These are phyloP conservation scores for Cheilosia soror DNA, from an alignment of 2,888 invertebrate species.

Conservation along the genomic window DNA sequence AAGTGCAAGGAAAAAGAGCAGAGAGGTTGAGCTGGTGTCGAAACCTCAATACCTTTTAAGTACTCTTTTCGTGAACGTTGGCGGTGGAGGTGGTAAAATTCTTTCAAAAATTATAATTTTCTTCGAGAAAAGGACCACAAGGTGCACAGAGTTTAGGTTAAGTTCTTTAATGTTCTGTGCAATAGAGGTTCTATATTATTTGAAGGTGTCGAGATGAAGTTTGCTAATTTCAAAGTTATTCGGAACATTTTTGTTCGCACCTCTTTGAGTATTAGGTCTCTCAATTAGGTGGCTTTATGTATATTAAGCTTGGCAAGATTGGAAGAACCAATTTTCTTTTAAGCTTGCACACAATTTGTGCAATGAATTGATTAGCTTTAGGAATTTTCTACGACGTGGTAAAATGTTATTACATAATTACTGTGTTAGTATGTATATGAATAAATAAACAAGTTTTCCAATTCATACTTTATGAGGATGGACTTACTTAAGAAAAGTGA, in stretches of 20 bases:
- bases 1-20: not conserved
- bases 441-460: too few species aligned
- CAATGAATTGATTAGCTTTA: not conserved
- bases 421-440: too few species aligned
- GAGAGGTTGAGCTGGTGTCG: conserved; percentile 54
- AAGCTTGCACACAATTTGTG: not conserved
- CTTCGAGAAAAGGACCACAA: not conserved
- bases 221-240: conserved; percentile 64
- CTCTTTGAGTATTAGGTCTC: conserved; percentile 25
- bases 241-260: conserved; percentile 42
- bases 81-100: conserved; percentile 43
- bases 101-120: conserved; percentile 45
- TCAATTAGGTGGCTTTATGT: conserved; percentile 38
- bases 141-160: not conserved
- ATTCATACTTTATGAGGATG: too few species aligned
- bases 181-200: conserved; percentile 23
- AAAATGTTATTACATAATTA: too few species aligned
- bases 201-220: conserved; percentile 47
- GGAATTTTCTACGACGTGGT: too few species aligned
- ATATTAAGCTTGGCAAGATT: not conserved
- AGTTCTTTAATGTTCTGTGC: not conserved
- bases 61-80: conserved; percentile 40
- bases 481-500: too few species aligned
- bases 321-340: not conserved
- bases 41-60: conserved; percentile 63